Conservation (phyloP, 2,797 vertebrate species). For the Forpus xanthops region DNA sequence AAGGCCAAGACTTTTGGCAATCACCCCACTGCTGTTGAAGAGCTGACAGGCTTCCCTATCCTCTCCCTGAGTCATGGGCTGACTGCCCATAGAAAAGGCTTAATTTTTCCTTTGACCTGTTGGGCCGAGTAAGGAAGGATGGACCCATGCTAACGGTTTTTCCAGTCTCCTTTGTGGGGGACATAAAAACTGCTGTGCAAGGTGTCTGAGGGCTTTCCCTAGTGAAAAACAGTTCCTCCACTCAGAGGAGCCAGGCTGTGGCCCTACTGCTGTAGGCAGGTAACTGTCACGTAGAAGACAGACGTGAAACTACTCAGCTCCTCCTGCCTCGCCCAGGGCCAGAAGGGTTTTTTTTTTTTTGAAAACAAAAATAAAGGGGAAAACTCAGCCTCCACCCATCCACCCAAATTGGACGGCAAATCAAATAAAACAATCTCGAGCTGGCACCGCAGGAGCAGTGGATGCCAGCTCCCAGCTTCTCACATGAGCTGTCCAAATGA, state of each 20-base stretch:
- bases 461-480: slow-evolving; percentile 50
- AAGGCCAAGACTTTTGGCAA: accelerated
- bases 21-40: not conserved
- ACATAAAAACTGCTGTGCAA: not conserved
- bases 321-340: slow-evolving; percentile 59
- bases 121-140: not conserved
- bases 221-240: not conserved
- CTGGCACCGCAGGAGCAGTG: slow-evolving; percentile 2
- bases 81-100: not conserved
- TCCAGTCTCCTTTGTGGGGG: not conserved
- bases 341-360: slow-evolving; percentile 50
- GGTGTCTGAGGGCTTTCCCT: not conserved
- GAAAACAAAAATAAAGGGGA: slow-evolving; percentile 55
- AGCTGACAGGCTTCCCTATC: not conserved
- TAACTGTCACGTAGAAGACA: slow-evolving; percentile 40
- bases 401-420: slow-evolving; percentile 33
- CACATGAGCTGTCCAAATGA: slow-evolving; percentile 25
- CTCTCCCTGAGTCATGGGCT: accelerated
- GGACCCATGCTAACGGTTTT: not conserved
- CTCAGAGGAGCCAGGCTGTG: not conserved
- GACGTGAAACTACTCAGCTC: not conserved
- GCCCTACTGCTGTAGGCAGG: not conserved
- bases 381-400: slow-evolving; percentile 60
- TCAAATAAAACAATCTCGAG: slow-evolving; percentile 49
- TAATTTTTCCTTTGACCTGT: accelerated